Evolutionary conservation across 2,113 vertebrate species (phyloP).

Genomic region (Saccopteryx bilineata): DNA sequence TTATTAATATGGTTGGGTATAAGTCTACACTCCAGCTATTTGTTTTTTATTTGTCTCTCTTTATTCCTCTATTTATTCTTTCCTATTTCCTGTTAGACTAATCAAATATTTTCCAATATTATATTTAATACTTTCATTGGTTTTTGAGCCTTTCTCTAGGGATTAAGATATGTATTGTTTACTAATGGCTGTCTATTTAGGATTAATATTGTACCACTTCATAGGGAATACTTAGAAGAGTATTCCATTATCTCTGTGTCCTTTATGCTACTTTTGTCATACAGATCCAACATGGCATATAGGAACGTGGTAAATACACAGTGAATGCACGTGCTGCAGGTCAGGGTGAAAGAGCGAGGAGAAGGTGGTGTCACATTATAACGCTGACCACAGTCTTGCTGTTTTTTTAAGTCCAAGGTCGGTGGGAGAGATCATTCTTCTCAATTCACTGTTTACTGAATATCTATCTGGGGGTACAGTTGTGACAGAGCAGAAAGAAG

Average conservation of each 20-base stretch:
- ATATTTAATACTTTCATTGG: not conserved
- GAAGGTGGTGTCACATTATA: not conserved
- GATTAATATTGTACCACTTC: not conserved
- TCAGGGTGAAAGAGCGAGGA: not conserved
- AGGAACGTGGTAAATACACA: not conserved
- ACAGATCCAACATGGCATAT: not conserved
- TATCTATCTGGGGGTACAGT: not conserved
- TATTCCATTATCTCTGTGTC: not conserved
- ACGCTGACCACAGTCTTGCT: not conserved
- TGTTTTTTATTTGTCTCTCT: not conserved
- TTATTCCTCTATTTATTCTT: conserved; percentile 13
- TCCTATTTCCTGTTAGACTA: not conserved
- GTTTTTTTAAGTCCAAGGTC: not conserved
- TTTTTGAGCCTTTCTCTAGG: not conserved
- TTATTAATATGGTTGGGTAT: not conserved
- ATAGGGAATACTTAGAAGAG: conserved; percentile 26
- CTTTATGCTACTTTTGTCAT: not conserved
- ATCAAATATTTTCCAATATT: conserved; percentile 7
- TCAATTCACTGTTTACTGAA: not conserved
- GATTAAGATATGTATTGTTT: conserved; percentile 36
- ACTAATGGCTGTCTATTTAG: conserved; percentile 25
- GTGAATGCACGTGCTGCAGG: not conserved
- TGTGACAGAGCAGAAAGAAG: not conserved
- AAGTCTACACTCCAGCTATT: not conserved
- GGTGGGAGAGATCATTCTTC: not conserved